A percentile compares a stretch with the other conserved stretches of the same genome.
Evolutionary conservation across 2,797 vertebrate species (phyloP).

Genomic region (Parotocinclus haroldoi): DNA sequence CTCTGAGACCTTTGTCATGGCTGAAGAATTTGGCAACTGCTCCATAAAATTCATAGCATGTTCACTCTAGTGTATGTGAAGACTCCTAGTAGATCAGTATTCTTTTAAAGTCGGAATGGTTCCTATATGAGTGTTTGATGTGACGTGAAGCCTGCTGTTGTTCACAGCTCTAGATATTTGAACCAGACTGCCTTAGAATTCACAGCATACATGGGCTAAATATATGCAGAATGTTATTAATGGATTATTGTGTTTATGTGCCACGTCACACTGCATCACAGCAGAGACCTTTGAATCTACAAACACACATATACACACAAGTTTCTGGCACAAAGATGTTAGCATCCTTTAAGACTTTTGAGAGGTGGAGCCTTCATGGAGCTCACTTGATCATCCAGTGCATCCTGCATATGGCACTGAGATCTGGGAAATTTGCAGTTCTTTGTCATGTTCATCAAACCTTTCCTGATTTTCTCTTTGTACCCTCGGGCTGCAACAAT

Average conservation of each 20-base stretch:
- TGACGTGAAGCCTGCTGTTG: slow-evolving; percentile 26
- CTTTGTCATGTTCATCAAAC: too few relatives aligned
- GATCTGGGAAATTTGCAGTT: too few relatives aligned
- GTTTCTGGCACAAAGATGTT: too few relatives aligned
- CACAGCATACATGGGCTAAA: too few relatives aligned
- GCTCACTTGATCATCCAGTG: too few relatives aligned
- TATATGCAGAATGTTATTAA: slow-evolving; percentile 22
- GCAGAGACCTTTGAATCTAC: too few relatives aligned
- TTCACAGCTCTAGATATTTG: slow-evolving; percentile 2
- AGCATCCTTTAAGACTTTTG: too few relatives aligned
- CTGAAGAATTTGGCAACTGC: slow-evolving; percentile 45
- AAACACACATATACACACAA: too few relatives aligned
- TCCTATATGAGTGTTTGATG: slow-evolving; percentile 22
- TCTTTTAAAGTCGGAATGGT: slow-evolving; percentile 31
- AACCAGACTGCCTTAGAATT: not conserved
- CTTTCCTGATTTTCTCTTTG: too few relatives aligned
- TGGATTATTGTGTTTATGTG: slow-evolving; percentile 33
- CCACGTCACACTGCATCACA: slow-evolving; percentile 1
- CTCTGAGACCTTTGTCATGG: slow-evolving; percentile 44
- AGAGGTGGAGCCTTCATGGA: too few relatives aligned
- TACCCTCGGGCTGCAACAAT: too few relatives aligned
- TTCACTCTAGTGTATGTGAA: slow-evolving; percentile 23
- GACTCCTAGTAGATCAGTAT: slow-evolving; percentile 21
- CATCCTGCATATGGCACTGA: too few relatives aligned
- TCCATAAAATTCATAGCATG: slow-evolving; percentile 16